Evolutionary conservation across 2,797 vertebrate species (phyloP).

Genomic region (Pantherophis alleghaniensis): DNA sequence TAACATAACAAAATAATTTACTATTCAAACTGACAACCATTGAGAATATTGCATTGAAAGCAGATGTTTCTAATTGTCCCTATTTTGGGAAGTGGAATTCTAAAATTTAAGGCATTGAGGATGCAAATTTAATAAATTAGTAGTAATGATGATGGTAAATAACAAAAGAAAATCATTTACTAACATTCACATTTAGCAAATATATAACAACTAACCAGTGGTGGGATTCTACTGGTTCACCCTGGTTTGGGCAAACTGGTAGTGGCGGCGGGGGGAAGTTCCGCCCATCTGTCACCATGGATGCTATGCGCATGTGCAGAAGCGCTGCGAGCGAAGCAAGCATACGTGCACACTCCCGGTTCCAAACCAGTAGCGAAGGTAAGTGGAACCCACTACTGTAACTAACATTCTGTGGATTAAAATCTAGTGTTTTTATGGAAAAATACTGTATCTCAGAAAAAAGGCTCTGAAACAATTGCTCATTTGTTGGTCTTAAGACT

Average conservation of each 20-base stretch:
- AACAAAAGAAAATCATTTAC: neutral
- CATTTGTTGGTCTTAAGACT: neutral
- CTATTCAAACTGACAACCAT: neutral
- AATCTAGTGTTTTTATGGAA: neutral
- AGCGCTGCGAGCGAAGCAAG: too few species aligned
- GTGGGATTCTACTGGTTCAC: too few species aligned
- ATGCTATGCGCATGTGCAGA: too few species aligned
- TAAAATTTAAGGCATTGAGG: neutral
- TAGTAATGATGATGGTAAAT: neutral
- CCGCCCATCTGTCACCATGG: too few species aligned
- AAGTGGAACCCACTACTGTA: neutral
- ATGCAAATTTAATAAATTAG: neutral
- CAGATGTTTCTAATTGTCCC: neutral
- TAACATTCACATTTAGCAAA: neutral
- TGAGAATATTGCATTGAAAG: neutral
- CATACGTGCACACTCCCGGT: too few species aligned
- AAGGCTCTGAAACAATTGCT: neutral
- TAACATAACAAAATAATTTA: neutral
- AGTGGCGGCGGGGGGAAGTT: too few species aligned
- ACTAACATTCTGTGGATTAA: neutral
- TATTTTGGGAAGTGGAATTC: neutral
- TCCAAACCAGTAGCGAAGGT: too few species aligned
- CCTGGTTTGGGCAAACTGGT: too few species aligned
- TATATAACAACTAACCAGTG: neutral
- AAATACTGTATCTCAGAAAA: neutral